Conservation (phyloP, 2,888 invertebrate species). For the Ferdinandea cuprea region DNA sequence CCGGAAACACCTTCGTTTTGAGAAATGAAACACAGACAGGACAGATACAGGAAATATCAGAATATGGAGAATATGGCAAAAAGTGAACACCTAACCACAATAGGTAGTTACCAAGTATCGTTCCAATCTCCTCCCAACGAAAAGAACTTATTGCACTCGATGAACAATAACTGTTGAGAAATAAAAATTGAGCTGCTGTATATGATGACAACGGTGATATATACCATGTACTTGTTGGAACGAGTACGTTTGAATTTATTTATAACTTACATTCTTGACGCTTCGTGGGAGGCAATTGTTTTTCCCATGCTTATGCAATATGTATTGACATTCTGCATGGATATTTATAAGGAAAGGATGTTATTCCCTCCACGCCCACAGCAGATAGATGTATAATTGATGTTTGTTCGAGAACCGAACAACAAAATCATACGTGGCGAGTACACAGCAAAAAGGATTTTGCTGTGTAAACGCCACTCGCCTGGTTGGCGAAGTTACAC, state of each 20-base stretch:
- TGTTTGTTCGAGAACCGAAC: constrained; percentile 11
- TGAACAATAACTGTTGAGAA: constrained; percentile 39
- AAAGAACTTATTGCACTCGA: constrained; percentile 53
- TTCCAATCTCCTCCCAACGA: no score
- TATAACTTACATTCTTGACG: constrained; percentile 23
- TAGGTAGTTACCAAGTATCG: constrained; percentile 5
- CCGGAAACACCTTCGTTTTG: constrained; percentile 5
- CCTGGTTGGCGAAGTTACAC: no score
- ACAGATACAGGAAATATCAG: constrained; percentile 7
- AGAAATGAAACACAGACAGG: not conserved
- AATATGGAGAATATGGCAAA: constrained; percentile 6
- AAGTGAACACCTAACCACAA: constrained; percentile 2
- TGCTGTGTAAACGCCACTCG: no score
- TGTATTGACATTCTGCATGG: constrained; percentile 27
- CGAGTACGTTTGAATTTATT: constrained; percentile 27
- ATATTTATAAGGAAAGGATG: not conserved
- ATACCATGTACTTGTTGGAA: constrained; percentile 41
- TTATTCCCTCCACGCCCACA: constrained; percentile 1
- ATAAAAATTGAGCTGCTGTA: no score
- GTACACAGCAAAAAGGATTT: constrained; percentile 27
- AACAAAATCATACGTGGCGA: constrained; percentile 1
- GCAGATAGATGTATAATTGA: constrained; percentile 22
- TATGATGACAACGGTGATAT: constrained; percentile 25
- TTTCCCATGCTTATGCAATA: constrained; percentile 57
- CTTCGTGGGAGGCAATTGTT: constrained; percentile 57